Conservation (phyloP, 2,888 invertebrate species). For the Sinelater perroti region DNA sequence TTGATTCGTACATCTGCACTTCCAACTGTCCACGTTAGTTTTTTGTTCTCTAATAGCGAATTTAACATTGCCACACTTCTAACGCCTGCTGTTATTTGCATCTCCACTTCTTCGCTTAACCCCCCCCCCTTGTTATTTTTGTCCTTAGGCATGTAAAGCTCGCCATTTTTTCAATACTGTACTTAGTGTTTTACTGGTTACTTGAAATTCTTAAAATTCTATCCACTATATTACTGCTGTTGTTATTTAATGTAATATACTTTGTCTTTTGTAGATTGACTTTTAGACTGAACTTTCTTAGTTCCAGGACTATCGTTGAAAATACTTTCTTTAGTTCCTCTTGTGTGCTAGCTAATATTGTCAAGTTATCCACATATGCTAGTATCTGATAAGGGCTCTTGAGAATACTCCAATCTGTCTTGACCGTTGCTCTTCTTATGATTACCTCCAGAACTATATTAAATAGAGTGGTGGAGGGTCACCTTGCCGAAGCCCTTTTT, state of each 20-base stretch:
- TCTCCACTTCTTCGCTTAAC: too few relatives aligned
- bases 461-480: not conserved
- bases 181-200: not conserved
- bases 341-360: not conserved
- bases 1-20: too few relatives aligned
- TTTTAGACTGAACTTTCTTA: not conserved
- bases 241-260: not conserved
- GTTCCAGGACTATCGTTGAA: not conserved
- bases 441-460: not conserved
- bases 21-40: too few relatives aligned
- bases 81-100: too few relatives aligned
- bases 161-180: too few relatives aligned
- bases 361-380: not conserved
- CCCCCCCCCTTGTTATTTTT: too few relatives aligned
- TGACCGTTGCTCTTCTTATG: slow-evolving; percentile 1
- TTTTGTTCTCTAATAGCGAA: too few relatives aligned
- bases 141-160: too few relatives aligned
- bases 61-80: too few relatives aligned
- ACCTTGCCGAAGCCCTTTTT: slow-evolving; percentile 3
- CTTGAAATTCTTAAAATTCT: not conserved
- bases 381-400: not conserved
- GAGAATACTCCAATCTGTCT: not conserved
- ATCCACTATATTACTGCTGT: not conserved
- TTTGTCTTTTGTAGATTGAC: slow-evolving; percentile 3
- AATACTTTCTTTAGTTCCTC: not conserved